These are phyloP conservation scores for Eudyptes chrysolophus DNA, from an alignment of 2,113 vertebrate species.

Conservation along the genomic window DNA sequence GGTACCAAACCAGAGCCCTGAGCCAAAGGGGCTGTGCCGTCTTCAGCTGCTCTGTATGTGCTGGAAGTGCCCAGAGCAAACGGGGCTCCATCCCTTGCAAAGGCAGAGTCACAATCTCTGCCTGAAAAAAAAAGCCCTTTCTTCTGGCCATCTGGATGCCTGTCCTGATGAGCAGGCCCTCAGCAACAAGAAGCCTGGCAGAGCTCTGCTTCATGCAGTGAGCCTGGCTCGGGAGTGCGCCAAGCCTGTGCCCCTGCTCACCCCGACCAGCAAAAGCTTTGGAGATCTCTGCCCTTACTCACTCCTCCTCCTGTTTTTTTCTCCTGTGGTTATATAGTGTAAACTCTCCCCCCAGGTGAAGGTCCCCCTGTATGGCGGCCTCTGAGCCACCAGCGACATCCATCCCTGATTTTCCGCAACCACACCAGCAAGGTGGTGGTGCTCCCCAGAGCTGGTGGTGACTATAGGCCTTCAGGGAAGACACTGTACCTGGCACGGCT, in stretches of 20 bases:
- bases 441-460: neutral
- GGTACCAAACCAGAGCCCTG: neutral
- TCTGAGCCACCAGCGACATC: neutral
- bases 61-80: neutral
- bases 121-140: neutral
- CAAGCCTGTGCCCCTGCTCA: neutral
- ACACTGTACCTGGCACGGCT: neutral
- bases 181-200: neutral
- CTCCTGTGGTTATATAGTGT: neutral
- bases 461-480: neutral
- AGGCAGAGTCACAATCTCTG: neutral
- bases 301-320: neutral
- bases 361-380: neutral
- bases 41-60: neutral
- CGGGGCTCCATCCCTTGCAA: accelerated
- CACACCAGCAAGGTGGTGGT: neutral
- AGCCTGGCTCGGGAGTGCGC: neutral
- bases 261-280: neutral
- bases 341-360: neutral
- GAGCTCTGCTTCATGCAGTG: neutral
- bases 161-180: neutral
- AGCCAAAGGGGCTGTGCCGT: neutral
- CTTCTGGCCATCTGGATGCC: neutral
- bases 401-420: neutral
- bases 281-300: neutral